Base-by-base conservation (phyloP, 2,113 vertebrate species). In the Deroptyus accipitrinus region DNA sequence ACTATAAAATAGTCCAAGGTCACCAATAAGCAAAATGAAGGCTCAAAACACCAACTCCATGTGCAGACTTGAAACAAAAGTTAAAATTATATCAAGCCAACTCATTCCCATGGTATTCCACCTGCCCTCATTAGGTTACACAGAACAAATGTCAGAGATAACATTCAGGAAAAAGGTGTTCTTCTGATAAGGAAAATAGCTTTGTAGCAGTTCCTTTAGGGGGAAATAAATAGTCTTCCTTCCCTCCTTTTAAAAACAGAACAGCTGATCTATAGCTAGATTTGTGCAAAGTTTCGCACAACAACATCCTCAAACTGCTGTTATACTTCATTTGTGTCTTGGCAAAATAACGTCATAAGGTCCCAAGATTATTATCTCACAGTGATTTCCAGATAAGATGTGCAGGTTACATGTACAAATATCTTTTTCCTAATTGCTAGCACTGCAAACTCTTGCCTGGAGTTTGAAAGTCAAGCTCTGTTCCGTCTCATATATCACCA, bases 131-230 rank as follows among this genome's bases (percentile, higher is more conserved):
- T 92, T 85, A 94, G 77, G 91, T 83, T 96, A 83, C 33, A 92
- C 31, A 83, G 81, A 92, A 96, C 70, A 96, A 97, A 97, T 92
- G 91, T 92, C 94, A 92, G 78, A 96, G 94, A 96, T 92, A 97
- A 89, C 91, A 79, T 92, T 83, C 95, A 96, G 96, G 95, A 95
- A 94, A 96, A 96, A 97, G 95, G 95, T 96, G 92, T 93, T 97
- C 44, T 91, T 96, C 81, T 96, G 94, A 95, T 96, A 97, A 96
- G 92, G 80, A 95, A 93, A 96, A 96, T 14, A 89, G 86, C 83
- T 93, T 94, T 94, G 74, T 87, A 91, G 84, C 66, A 92, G 63
- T 96, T 96, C 95, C 94, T 96, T 76, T 91, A 63, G 75, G 83
- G 54, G 86, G 57, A 95, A 96, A 94, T 66, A 97, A 94, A 96